These are phyloP conservation scores for Lasius platythorax DNA, from an alignment of 2,888 invertebrate species.

Conservation along the genomic window DNA sequence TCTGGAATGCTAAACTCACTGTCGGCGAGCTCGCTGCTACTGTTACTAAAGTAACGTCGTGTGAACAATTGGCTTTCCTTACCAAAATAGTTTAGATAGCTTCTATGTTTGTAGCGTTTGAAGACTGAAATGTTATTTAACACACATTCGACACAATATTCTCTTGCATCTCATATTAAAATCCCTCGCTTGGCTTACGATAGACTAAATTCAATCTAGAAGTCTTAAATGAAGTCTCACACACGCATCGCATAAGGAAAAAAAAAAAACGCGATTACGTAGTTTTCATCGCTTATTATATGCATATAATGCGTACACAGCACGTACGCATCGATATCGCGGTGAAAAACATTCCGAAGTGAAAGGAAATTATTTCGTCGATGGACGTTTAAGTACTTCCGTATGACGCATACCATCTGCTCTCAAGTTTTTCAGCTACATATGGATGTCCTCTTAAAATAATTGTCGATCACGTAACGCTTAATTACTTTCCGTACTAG, in stretches of 20 bases:
- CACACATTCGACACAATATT: neutral
- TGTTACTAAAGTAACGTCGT: conserved; percentile 27
- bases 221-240: neutral
- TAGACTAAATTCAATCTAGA: neutral
- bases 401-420: conserved; percentile 52
- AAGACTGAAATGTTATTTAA: conserved; percentile 8
- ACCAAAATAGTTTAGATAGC: conserved; percentile 6
- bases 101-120: neutral
- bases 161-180: neutral
- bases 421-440: neutral
- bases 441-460: conserved; percentile 54
- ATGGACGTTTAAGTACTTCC: conserved; percentile 60
- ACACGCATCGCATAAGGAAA: neutral
- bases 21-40: neutral
- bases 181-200: neutral
- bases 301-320: no score
- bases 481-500: conserved; percentile 66
- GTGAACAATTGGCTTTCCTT: conserved; percentile 14
- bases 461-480: conserved; percentile 55
- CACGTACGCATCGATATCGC: conserved; percentile 12
- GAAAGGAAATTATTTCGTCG: conserved; percentile 67
- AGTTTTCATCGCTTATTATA: conserved; percentile 4
- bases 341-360: conserved; percentile 39
- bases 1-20: conserved; percentile 32
- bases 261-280: conserved; percentile 1